These are phyloP conservation scores for Xenopus petersii DNA, from an alignment of 2,797 vertebrate species.

Conservation along the genomic window DNA sequence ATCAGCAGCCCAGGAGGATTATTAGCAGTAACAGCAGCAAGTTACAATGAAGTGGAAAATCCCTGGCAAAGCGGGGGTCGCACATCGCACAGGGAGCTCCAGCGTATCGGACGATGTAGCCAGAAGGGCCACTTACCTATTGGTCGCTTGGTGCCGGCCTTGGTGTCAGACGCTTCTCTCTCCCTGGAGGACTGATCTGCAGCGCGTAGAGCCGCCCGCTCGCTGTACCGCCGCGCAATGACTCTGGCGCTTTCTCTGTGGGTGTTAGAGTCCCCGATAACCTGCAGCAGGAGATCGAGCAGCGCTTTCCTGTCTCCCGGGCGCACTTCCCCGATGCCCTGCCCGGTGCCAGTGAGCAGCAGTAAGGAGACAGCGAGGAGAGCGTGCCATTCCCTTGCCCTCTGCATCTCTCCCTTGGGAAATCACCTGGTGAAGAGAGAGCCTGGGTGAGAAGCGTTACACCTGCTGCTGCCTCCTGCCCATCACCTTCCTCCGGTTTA, in stretches of 20 bases:
- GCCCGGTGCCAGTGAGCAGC: constrained; percentile 63
- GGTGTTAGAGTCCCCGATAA: constrained; percentile 66
- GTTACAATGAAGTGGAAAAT: too few relatives aligned
- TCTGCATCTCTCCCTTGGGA: constrained; percentile 78
- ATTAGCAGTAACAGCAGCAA: too few relatives aligned
- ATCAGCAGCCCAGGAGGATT: neutral
- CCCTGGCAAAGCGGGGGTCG: too few relatives aligned
- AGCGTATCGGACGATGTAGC: too few relatives aligned
- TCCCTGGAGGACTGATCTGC: constrained; percentile 53
- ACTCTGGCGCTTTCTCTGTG: constrained; percentile 62
- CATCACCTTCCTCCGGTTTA: constrained; percentile 2
- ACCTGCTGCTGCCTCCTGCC: constrained; percentile 12
- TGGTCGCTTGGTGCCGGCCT: constrained; percentile 74
- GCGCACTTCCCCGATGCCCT: constrained; percentile 55
- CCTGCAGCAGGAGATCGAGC: constrained; percentile 78
- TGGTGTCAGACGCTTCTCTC: constrained; percentile 59
- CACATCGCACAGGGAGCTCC: too few relatives aligned
- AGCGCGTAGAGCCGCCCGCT: constrained; percentile 58
- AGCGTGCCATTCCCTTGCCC: constrained; percentile 72
- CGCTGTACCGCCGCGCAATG: constrained; percentile 66
- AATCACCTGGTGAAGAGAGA: constrained; percentile 45
- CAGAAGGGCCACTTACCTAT: constrained; percentile 67
- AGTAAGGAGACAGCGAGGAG: constrained; percentile 75
- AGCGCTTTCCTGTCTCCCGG: constrained; percentile 71
- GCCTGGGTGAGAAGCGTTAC: constrained; percentile 19